Conservation (phyloP, 2,888 invertebrate species). For the Sycophila texana region DNA sequence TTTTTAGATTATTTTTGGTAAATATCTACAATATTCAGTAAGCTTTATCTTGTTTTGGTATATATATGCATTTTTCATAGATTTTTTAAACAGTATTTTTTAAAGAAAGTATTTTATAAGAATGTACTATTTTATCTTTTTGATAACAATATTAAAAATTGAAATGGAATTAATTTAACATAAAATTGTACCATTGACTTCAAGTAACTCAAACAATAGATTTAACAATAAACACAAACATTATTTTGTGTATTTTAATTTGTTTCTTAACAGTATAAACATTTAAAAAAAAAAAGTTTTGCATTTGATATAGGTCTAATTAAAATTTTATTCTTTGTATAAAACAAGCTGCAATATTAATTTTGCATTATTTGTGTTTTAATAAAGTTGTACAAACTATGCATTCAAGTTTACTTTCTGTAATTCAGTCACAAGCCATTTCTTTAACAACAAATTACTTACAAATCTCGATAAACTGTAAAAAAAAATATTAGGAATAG, state of each 20-base stretch:
- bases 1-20: slow-evolving; percentile 21
- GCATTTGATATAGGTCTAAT: slow-evolving; percentile 26
- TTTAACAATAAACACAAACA: slow-evolving; percentile 27
- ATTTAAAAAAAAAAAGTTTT: slow-evolving; percentile 18
- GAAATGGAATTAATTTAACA: slow-evolving; percentile 2
- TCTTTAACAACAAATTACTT: not conserved
- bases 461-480: not conserved
- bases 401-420: not conserved
- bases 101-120: slow-evolving; percentile 23
- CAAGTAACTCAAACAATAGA: not conserved
- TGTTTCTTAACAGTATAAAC: slow-evolving; percentile 2
- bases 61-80: slow-evolving; percentile 6
- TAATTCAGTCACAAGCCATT: too few species aligned
- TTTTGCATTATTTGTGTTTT: slow-evolving; percentile 9
- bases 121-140: slow-evolving; percentile 19
- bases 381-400: slow-evolving; percentile 40
- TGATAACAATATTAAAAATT: slow-evolving; percentile 17
- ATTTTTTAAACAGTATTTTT: slow-evolving; percentile 41
- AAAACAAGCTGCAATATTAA: slow-evolving; percentile 31
- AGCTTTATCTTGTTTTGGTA: slow-evolving; percentile 18
- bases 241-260: slow-evolving; percentile 2
- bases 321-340: slow-evolving; percentile 42
- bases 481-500: not conserved
- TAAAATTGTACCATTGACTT: not conserved
- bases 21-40: slow-evolving; percentile 2